Evolutionary conservation across 2,797 vertebrate species (phyloP), one percentile per base, ranked within the genome.

Genomic region (Lacerta bilineata): DNA sequence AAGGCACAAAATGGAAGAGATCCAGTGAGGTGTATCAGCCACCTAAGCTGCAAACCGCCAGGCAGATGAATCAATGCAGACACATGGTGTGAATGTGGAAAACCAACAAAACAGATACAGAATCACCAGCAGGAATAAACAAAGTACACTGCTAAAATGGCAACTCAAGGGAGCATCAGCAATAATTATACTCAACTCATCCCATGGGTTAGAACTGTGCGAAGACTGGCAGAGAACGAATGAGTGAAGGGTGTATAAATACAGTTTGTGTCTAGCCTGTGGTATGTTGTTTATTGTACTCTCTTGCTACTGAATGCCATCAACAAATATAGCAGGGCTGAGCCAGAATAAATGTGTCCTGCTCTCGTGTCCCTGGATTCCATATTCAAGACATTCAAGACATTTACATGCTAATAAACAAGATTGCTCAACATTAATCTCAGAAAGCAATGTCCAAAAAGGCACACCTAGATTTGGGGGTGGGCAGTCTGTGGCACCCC

Each of bases 211-310:
- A 76, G 74, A 93, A 27, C 66, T 81, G 76, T 33, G 76, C 29
- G 87, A 87, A 41, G 64, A 66, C 76, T 39, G 72, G 59, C 1
- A 90, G 17, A 59, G 61, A 74, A 1, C 27, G 25, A 91, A 43
- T 7, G 20, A 85, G 80, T 72, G 25, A 87, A 87, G 88, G 50
- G 18, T 85, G 25, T 87, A 85, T 84, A 93, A 93, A 95, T 72
- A 90, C 3, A 84, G 90, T 85, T 27, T 77, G 66, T 66, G 66
- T 91, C 77, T 93, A 88, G 76, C 72, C n/a, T 78, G 68, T 23
- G 71, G 50, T 8, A 75, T 23, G 18, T 64, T 87, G 89, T 93
- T 92, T 93, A 91, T 83, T 80, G 82, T 87, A 94, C 55, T 59
- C 10, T 41, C 46, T 93, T 91, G 86, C 77, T 91, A 80, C 64